Evolutionary conservation across 2,888 invertebrate species (phyloP).

Genomic region (Nasonia oneida): DNA sequence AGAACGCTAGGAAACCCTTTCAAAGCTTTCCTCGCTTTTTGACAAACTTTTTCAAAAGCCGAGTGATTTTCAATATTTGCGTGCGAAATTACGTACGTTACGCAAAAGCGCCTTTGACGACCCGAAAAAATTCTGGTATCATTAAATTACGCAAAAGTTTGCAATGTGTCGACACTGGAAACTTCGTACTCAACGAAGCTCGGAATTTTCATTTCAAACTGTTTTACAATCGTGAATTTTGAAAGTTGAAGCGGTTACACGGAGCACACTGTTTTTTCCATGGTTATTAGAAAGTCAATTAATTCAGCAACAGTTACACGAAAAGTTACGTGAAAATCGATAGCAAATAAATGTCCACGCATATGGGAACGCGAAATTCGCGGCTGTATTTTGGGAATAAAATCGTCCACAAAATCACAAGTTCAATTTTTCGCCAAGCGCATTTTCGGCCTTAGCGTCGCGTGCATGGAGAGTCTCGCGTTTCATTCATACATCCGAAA

Average conservation of each 20-base stretch:
- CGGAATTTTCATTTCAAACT: too few relatives aligned
- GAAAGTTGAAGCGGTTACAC: neutral
- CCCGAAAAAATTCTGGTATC: neutral
- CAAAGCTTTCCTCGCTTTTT: neutral
- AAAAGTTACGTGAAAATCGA: neutral
- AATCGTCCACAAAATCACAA: too few relatives aligned
- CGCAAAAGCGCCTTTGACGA: neutral
- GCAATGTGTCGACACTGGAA: neutral
- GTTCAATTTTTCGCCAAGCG: too few relatives aligned
- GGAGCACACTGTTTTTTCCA: neutral
- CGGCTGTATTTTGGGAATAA: neutral
- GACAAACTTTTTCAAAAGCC: neutral
- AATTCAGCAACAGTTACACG: neutral
- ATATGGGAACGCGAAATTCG: neutral
- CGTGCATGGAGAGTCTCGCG: neutral
- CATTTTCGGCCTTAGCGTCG: neutral
- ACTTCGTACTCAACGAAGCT: too few relatives aligned
- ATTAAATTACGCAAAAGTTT: neutral
- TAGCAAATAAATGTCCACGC: neutral
- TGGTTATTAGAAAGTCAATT: neutral
- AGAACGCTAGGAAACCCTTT: neutral
- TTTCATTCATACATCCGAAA: conserved; percentile 18
- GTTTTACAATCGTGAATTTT: too few relatives aligned
- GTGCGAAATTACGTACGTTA: neutral
- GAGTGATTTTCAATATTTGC: neutral